Conservation (phyloP, 2,888 invertebrate genomes). For the Cryptosula pallasiana region DNA sequence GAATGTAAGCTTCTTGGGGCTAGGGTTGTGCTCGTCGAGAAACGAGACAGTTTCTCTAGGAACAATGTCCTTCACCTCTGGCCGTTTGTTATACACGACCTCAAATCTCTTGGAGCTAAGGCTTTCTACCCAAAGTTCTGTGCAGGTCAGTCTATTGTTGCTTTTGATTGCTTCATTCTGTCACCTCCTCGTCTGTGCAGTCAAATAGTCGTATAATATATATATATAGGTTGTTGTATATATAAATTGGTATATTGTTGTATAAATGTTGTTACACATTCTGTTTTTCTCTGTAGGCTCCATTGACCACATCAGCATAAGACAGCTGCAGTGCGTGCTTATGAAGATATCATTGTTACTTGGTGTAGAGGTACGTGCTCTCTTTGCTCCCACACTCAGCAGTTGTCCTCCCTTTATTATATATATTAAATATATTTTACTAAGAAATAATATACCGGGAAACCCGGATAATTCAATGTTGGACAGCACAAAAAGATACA, state of each 20-base stretch:
- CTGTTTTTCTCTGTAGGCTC: slow-evolving; percentile 52
- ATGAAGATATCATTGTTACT: slow-evolving; percentile 88
- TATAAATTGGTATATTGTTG: no score
- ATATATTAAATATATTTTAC: no score
- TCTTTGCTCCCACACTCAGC: no score
- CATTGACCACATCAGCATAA: slow-evolving; percentile 95
- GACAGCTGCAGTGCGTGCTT: slow-evolving; percentile 90
- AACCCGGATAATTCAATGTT: no score
- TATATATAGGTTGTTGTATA: no score
- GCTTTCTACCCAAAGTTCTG: slow-evolving; percentile 99
- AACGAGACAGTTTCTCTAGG: slow-evolving; percentile 67
- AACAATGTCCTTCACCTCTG: slow-evolving; percentile 97
- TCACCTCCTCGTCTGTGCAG: no score
- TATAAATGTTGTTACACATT: background rate
- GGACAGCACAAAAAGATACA: no score
- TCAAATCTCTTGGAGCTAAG: slow-evolving; percentile 87
- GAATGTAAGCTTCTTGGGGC: slow-evolving; percentile 93
- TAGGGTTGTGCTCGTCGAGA: slow-evolving; percentile 84
- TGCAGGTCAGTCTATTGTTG: slow-evolving; percentile 71
- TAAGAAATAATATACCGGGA: no score
- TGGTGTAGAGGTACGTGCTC: slow-evolving; percentile 74
- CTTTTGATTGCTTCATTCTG: no score
- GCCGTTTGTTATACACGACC: slow-evolving; percentile 95
- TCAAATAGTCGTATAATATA: no score
- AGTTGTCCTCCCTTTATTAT: no score